Evolutionary conservation across 1,140 invertebrate genomes (phyloP).

Genomic region (Potamilus streckersoni): DNA sequence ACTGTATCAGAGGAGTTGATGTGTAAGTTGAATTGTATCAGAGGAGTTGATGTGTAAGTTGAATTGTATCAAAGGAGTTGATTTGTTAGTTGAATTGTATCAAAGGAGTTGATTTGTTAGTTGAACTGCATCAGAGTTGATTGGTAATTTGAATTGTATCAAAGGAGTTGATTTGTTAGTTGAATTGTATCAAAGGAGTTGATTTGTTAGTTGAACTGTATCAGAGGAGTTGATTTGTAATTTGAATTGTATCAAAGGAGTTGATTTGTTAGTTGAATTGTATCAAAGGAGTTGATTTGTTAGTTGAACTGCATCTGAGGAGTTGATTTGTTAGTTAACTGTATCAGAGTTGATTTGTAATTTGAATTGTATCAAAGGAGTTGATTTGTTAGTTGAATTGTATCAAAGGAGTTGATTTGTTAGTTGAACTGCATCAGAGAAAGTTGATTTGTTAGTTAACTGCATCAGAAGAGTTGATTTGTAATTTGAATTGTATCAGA

Average conservation of each 20-base stretch:
- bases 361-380: not conserved
- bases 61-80: not conserved
- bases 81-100: not conserved
- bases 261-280: not conserved
- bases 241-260: not conserved
- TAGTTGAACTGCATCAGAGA: not conserved
- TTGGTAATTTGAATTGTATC: not conserved
- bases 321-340: not conserved
- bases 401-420: not conserved
- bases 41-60: not conserved
- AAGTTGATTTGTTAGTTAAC: not conserved
- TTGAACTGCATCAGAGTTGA: not conserved
- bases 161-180: not conserved
- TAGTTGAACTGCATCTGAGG: no score
- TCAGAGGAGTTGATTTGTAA: not conserved
- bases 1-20: constrained; percentile 50
- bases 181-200: not conserved
- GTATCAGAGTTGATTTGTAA: not conserved
- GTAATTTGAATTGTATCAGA: no score
- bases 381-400: no score
- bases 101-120: not conserved
- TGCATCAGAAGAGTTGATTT: not conserved
- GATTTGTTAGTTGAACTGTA: no score
- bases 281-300: not conserved
- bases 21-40: constrained; percentile 40